Evolutionary conservation across 2,113 vertebrate species (phyloP).

Genomic region (Colaptes auratus): DNA sequence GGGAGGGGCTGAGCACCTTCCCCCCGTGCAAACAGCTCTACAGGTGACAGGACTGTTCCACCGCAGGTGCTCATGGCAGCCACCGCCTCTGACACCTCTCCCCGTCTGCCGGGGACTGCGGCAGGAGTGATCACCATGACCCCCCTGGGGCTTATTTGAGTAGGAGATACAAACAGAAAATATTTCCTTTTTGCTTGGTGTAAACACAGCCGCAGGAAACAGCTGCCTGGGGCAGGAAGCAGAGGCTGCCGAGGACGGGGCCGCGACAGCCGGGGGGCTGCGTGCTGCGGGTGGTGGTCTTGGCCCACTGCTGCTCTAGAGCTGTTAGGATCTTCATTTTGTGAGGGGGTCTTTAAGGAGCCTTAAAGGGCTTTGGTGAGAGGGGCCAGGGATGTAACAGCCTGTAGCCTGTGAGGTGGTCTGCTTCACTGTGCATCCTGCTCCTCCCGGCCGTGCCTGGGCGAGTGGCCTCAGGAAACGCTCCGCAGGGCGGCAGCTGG

Average conservation of each 20-base stretch:
- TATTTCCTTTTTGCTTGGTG: neutral
- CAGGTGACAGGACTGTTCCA: neutral
- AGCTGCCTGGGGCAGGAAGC: slow-evolving; percentile 33
- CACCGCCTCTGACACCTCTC: neutral
- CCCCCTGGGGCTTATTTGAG: neutral
- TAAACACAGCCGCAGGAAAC: slow-evolving; percentile 35
- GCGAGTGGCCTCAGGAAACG: rapidly evolving
- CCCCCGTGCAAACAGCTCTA: neutral
- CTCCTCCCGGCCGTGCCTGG: neutral
- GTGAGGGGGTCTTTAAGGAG: neutral
- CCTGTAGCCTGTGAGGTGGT: neutral
- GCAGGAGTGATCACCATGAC: neutral
- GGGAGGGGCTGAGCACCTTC: neutral
- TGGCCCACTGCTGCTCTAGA: neutral
- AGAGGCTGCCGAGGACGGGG: slow-evolving; percentile 21
- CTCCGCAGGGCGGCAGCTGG: no score
- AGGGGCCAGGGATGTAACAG: neutral
- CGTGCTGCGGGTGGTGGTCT: neutral
- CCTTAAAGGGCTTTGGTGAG: neutral
- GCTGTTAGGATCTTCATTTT: neutral
- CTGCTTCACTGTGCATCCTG: neutral
- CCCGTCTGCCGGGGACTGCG: neutral
- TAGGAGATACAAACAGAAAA: neutral
- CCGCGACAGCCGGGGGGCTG: neutral
- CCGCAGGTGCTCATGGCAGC: neutral